These are phyloP conservation scores for Aptenodytes forsteri DNA, from an alignment of 2,113 vertebrate genomes.

Conservation along the genomic window DNA sequence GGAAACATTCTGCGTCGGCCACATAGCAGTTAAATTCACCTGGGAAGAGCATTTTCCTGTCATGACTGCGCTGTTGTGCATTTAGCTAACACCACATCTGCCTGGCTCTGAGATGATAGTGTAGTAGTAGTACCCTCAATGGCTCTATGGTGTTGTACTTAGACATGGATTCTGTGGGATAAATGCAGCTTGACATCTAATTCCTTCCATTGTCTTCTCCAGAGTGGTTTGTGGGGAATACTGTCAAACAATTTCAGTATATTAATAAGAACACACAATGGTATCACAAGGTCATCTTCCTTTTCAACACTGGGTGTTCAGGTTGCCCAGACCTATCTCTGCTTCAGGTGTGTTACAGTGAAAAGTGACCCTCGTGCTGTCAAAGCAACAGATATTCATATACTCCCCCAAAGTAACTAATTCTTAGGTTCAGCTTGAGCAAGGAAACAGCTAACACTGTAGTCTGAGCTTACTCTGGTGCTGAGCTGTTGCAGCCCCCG, in stretches of 20 bases:
- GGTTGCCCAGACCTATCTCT: not conserved
- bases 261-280: not conserved
- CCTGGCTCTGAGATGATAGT: not conserved
- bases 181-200: not conserved
- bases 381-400: not conserved
- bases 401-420: not conserved
- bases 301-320: not conserved
- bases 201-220: not conserved
- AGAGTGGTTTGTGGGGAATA: not conserved
- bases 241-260: not conserved
- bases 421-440: not conserved
- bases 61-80: not conserved
- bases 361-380: not conserved
- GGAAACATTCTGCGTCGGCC: not conserved
- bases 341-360: not conserved
- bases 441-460: not conserved
- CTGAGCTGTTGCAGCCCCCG: not conserved
- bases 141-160: not conserved
- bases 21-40: not conserved
- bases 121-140: not conserved
- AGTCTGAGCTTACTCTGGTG: not conserved
- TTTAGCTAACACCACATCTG: not conserved
- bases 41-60: not conserved
- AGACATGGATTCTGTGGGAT: not conserved
- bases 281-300: not conserved